Base-by-base conservation (phyloP, 1,140 invertebrate species). In the Heliconius nattereri region DNA sequence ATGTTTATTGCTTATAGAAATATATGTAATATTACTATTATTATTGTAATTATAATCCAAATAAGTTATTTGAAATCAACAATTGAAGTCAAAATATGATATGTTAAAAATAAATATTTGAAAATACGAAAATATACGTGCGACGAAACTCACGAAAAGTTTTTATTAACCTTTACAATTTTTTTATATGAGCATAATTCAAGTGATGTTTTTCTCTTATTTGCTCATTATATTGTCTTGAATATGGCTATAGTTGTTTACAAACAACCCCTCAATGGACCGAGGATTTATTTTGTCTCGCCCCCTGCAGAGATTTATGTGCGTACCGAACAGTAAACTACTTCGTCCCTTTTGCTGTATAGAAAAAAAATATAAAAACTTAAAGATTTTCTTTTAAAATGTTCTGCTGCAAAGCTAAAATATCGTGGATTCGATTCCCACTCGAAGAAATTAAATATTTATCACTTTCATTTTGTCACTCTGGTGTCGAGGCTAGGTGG, bases 231-330 rank as follows among this genome's bases (percentile, higher is more conserved):
- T 66, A 66, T 26, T 66, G 60, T 66, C 23, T 66, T 66, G 60
- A 66, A 66, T 66, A 66, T 29, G 26, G 23, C n/a, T 79, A 75
- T 60, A 74, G 45, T 32, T 78, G 76, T 74, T 81, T 81, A 78
- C 73, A 80, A 83, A 79, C 60, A 75, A 54, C 77, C 75, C 75
- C 73, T 76, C 78, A 70, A 76, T 79, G 72, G 45, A 40, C 76
- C 71, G 71, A 73, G 76, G 74, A 85, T 85, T 84, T 79, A 80
- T 82, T 80, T 78, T 81, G 75, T 83, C 79, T 81, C 71, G 76
- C 77, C 81, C 60, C 81, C 78, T 83, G 79, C 74, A 40, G 71
- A 80, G 79, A 83, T 83, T 83, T 83, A 83, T 83, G 79, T 81
- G 49, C 49, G 76, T 57, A 75, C 75, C 73, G 76, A 76, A 80